These are phyloP conservation scores for Pelvicachromis taeniatus DNA, from an alignment of 2,113 vertebrate species.

Conservation along the genomic window DNA sequence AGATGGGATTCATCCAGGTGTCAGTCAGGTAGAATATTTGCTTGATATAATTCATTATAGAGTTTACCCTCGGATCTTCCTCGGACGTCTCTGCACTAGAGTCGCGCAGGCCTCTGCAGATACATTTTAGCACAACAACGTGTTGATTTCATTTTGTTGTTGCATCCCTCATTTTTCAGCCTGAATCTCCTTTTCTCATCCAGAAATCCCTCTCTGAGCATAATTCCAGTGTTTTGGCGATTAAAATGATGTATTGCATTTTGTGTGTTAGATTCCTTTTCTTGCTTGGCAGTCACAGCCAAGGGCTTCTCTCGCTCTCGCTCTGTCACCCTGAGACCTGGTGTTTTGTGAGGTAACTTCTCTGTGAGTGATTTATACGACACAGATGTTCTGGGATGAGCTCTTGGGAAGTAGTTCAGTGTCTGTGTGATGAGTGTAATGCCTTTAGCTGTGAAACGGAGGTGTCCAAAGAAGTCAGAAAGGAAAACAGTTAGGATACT, in stretches of 20 bases:
- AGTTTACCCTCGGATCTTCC: not conserved
- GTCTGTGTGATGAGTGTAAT: conserved; percentile 24
- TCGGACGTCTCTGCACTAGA: not conserved
- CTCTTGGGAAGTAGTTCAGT: conserved; percentile 28
- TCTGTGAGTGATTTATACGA: conserved; percentile 48
- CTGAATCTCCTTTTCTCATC: not conserved
- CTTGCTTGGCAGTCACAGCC: conserved; percentile 1
- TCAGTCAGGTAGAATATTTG: not conserved
- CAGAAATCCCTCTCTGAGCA: conserved; percentile 29
- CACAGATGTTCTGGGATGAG: conserved; percentile 58
- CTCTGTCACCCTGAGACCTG: conserved; percentile 24
- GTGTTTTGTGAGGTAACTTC: conserved; percentile 46
- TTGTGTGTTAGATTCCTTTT: conserved; percentile 20
- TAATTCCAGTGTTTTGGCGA: conserved; percentile 34
- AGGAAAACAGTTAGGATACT: conserved; percentile 31
- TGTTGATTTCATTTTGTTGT: conserved; percentile 13
- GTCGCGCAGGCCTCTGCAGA: not conserved
- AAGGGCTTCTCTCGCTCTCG: conserved; percentile 18
- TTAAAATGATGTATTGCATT: conserved; percentile 40
- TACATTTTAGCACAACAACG: not conserved
- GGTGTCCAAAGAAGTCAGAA: conserved; percentile 7
- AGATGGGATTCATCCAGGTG: not conserved
- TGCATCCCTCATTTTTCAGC: conserved; percentile 5
- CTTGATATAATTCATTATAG: not conserved
- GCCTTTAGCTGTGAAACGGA: conserved; percentile 1